These are phyloP conservation scores for Tetramorium bicarinatum DNA, from an alignment of 2,888 invertebrate genomes.

Conservation along the genomic window DNA sequence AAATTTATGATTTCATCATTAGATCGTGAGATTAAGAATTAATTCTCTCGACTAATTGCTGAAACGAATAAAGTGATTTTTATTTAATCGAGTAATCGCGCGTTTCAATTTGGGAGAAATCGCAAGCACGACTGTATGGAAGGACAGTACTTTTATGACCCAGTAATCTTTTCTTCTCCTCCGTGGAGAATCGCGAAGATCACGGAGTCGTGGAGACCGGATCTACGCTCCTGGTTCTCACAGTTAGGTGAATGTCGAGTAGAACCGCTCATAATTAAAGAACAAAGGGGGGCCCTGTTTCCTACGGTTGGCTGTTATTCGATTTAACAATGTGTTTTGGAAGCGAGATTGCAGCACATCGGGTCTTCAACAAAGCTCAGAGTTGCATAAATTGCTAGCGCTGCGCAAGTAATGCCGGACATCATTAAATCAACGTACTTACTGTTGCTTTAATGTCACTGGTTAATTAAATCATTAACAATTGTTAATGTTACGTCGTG, in stretches of 20 bases:
- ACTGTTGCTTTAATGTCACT: background rate
- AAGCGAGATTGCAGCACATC: constrained; percentile 21
- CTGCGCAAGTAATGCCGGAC: constrained; percentile 20
- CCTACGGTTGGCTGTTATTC: constrained; percentile 63
- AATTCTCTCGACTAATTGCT: background rate
- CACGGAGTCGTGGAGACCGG: constrained; percentile 65
- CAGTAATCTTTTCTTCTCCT: constrained; percentile 67
- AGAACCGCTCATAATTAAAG: constrained; percentile 74
- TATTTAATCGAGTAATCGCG: background rate
- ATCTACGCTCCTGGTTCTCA: constrained; percentile 77
- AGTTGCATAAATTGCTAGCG: constrained; percentile 40
- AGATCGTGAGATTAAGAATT: background rate
- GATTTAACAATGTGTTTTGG: constrained; percentile 61
- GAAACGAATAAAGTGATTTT: background rate
- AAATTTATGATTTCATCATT: background rate
- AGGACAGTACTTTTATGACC: constrained; percentile 65
- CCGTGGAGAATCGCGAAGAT: constrained; percentile 60
- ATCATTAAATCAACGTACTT: background rate
- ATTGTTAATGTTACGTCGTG: background rate
- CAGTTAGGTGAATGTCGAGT: constrained; percentile 73
- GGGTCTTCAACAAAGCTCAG: constrained; percentile 58
- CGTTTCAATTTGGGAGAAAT: background rate
- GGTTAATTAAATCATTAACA: background rate
- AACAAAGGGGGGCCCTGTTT: constrained; percentile 69
- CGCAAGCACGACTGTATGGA: constrained; percentile 29